phyloP scores from a whole-genome alignment of 2,888 invertebrate species.

The Dinocampus coccinellae region DNA sequence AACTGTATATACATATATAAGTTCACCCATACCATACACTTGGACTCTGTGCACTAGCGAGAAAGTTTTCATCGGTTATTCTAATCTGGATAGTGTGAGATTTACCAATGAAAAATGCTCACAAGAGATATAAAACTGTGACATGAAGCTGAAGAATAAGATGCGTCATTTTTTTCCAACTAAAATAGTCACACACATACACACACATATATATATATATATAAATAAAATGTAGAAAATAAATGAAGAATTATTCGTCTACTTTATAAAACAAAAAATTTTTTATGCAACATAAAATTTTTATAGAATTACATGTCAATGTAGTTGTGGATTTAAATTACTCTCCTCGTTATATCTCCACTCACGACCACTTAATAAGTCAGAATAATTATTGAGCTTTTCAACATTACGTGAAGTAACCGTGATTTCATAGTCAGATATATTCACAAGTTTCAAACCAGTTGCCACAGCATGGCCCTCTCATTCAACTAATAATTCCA shows the following conservation, averaged over 20 bases:
- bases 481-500: constrained; percentile 21
- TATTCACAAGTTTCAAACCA: neutral
- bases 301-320: neutral
- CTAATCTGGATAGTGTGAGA: constrained; percentile 16
- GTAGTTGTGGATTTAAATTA: neutral
- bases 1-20: neutral
- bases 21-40: constrained; percentile 20
- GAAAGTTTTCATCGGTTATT: constrained; percentile 30
- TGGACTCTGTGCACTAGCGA: neutral
- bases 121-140: neutral
- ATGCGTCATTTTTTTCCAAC: neutral
- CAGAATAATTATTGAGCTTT: neutral
- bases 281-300: neutral
- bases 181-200: neutral
- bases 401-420: neutral
- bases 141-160: neutral
- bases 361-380: neutral
- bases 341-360: neutral
- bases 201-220: neutral
- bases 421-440: neutral
- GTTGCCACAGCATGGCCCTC: neutral
- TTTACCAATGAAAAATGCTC: constrained; percentile 21
- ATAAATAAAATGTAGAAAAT: no score
- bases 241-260: neutral
- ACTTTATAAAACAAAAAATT: neutral